Percentiles rank a stretch among this genome's conserved stretches.
phyloP scores from a whole-genome alignment of 30 jellyfish, hydroid and myxozoan species.

The Clytia hemisphaerica region DNA sequence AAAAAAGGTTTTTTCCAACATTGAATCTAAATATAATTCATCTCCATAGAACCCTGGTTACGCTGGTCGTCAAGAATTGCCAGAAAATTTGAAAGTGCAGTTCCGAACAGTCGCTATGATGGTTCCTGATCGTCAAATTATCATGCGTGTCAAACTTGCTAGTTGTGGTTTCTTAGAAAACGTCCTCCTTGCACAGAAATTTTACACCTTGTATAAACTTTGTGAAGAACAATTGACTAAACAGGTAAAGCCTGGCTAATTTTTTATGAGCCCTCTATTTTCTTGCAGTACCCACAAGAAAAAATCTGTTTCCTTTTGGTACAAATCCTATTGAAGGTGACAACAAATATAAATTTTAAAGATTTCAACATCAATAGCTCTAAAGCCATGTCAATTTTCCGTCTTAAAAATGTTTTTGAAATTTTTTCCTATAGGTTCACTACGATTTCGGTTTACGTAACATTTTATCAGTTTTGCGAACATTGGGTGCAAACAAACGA shows the following conservation, averaged over 20 bases:
- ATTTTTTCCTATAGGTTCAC: conserved; percentile 56
- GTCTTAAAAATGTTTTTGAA: neutral
- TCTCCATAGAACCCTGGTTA: conserved; percentile 84
- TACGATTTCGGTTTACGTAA: conserved; percentile 93
- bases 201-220: conserved; percentile 76
- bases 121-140: conserved; percentile 98
- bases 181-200: conserved; percentile 88
- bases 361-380: no score
- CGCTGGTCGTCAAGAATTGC: conserved; percentile 97
- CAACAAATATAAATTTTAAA: no score
- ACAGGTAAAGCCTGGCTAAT: conserved; percentile 37
- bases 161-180: conserved; percentile 94
- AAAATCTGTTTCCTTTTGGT: neutral
- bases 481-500: conserved; percentile 88
- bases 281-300: neutral
- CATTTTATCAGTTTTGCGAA: conserved; percentile 85
- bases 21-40: neutral
- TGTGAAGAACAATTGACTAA: conserved; percentile 96
- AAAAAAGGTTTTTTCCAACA: neutral
- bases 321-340: neutral
- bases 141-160: conserved; percentile 95
- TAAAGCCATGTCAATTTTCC: neutral
- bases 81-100: conserved; percentile 89
- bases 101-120: conserved; percentile 97
- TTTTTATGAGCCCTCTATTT: neutral